A percentile compares a stretch with the other conserved stretches of the same genome.
Evolutionary conservation across 2,797 vertebrate genomes (phyloP).

Genomic region (Chloroceryle amazona): DNA sequence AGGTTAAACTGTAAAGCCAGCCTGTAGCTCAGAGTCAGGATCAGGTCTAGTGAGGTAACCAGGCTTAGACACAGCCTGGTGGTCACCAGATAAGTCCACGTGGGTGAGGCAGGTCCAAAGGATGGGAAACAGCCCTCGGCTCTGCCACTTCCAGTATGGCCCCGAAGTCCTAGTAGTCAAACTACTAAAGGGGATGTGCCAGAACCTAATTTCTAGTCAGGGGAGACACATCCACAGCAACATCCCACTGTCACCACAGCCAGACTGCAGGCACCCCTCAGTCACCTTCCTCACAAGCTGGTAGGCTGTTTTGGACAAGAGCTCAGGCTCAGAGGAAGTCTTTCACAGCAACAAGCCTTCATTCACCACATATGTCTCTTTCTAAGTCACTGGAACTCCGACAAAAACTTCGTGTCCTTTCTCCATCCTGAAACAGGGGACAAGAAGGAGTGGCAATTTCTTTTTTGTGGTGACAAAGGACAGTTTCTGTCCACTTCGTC

Average conservation of each 20-base stretch:
- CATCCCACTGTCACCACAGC: background rate
- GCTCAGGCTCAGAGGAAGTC: background rate
- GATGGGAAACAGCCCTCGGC: background rate
- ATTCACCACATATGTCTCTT: background rate
- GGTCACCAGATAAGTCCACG: background rate
- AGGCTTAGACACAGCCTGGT: background rate
- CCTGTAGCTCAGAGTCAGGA: background rate
- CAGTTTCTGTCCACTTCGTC: background rate
- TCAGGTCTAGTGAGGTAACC: background rate
- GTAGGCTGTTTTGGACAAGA: background rate
- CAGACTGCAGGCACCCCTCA: accelerated
- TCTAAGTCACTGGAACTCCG: background rate
- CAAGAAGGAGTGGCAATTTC: background rate
- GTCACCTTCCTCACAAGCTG: background rate
- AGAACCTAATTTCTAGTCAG: background rate
- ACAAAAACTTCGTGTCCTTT: background rate
- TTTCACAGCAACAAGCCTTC: background rate
- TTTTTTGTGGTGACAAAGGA: background rate
- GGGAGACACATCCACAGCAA: background rate
- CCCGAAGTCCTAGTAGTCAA: background rate
- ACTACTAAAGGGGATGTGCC: background rate
- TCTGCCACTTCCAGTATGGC: background rate
- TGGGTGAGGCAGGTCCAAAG: background rate
- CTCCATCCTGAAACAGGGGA: background rate
- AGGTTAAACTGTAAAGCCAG: background rate